Evolutionary conservation across 2,113 vertebrate genomes (phyloP).

Genomic region (Pachyramphus minor): DNA sequence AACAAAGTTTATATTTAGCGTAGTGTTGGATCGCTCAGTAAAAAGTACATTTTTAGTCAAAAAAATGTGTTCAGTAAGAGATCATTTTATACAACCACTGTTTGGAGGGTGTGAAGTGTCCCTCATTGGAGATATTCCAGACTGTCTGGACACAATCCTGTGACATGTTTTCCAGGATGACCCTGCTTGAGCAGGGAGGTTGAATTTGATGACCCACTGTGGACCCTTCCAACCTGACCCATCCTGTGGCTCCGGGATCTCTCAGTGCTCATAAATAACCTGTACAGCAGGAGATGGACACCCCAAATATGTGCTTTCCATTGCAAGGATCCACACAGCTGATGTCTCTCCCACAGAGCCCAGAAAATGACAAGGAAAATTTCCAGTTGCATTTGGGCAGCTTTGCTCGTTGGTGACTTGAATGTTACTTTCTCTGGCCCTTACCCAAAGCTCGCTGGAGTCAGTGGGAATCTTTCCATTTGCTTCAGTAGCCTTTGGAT

Average conservation of each 20-base stretch:
- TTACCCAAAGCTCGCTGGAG: not conserved
- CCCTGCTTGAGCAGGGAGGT: not conserved
- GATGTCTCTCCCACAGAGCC: not conserved
- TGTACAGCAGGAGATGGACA: not conserved
- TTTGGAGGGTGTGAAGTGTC: not conserved
- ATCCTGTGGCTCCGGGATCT: not conserved
- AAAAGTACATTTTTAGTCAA: not conserved
- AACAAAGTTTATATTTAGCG: not conserved
- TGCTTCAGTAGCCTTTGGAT: slow-evolving; percentile 14
- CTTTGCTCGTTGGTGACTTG: not conserved
- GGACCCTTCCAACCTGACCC: not conserved
- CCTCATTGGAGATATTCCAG: not conserved
- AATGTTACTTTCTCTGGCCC: not conserved
- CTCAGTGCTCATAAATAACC: not conserved
- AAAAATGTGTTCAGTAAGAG: not conserved
- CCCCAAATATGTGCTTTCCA: not conserved
- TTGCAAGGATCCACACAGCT: not conserved
- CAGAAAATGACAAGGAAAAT: not conserved
- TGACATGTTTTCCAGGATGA: not conserved
- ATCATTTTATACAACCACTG: not conserved
- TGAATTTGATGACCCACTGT: not conserved
- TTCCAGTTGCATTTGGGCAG: not conserved
- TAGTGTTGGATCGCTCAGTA: not conserved
- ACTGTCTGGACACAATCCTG: not conserved
- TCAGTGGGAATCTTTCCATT: not conserved